phyloP scores from a whole-genome alignment of 1,140 invertebrate genomes.

The Daktulosphaira vitifoliae region DNA sequence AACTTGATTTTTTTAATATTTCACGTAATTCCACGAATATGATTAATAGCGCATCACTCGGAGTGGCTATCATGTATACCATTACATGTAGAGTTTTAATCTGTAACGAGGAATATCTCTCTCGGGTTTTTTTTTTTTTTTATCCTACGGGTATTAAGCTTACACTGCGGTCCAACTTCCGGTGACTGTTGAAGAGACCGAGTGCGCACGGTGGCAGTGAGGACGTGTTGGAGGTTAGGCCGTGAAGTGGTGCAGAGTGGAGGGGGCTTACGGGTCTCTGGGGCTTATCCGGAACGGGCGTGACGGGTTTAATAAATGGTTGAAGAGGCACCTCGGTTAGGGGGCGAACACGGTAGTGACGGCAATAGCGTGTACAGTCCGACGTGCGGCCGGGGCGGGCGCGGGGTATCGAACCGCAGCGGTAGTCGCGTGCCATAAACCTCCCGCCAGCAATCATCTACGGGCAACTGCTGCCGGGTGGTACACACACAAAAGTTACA shows the following conservation, averaged over 20 bases:
- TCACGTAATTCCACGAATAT: no score
- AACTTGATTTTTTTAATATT: no score
- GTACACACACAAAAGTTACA: constrained; percentile 8
- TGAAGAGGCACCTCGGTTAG: constrained; percentile 31
- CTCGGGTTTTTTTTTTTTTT: constrained; percentile 15
- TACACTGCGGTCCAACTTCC: constrained; percentile 32
- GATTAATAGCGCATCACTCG: no score
- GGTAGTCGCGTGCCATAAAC: constrained; percentile 34
- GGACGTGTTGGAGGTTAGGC: not conserved
- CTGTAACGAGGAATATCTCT: no score
- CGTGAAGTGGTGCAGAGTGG: not conserved
- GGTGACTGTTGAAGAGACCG: constrained; percentile 7
- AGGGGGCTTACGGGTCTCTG: constrained; percentile 32
- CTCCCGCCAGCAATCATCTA: constrained; percentile 34
- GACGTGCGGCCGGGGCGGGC: not conserved
- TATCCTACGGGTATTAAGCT: constrained; percentile 31
- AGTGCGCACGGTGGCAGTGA: not conserved
- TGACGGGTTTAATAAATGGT: constrained; percentile 34
- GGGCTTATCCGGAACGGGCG: constrained; percentile 33
- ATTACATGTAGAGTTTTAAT: no score
- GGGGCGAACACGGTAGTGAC: constrained; percentile 23
- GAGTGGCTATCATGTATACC: no score
- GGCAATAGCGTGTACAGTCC: constrained; percentile 27
- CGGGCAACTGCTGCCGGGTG: constrained; percentile 23
- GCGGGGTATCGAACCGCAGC: constrained; percentile 33